Evolutionary conservation across 2,113 vertebrate species (phyloP).

Genomic region (Microtus oregoni): DNA sequence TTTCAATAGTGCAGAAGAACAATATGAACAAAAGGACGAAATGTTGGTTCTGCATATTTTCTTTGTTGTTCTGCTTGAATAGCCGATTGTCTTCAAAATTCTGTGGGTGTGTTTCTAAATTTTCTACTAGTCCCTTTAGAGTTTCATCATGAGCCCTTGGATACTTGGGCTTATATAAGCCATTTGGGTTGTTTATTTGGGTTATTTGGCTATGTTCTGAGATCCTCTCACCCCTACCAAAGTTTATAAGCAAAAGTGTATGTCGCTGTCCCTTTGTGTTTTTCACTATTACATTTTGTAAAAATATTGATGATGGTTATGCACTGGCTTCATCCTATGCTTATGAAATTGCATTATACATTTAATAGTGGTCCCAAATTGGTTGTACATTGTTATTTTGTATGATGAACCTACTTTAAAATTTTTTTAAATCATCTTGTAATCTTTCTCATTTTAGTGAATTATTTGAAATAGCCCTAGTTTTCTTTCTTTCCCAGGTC

Average conservation of each 20-base stretch:
- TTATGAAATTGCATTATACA: neutral
- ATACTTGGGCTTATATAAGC: neutral
- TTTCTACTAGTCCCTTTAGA: neutral
- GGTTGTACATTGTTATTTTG: slow-evolving; percentile 6
- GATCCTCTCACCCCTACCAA: neutral
- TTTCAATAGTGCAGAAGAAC: neutral
- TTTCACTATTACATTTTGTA: neutral
- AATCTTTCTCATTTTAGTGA: neutral
- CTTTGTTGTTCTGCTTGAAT: neutral
- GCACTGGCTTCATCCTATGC: neutral
- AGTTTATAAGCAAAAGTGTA: neutral
- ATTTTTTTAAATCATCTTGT: slow-evolving; percentile 23
- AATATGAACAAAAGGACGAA: neutral
- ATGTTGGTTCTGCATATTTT: neutral
- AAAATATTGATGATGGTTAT: neutral
- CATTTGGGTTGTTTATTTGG: neutral
- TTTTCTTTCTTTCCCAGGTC: neutral
- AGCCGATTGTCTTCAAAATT: neutral
- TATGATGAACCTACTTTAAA: neutral
- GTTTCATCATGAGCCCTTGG: neutral
- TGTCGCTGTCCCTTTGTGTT: neutral
- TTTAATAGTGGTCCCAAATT: neutral
- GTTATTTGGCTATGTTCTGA: neutral
- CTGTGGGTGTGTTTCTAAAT: neutral
- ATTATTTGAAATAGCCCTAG: neutral